A percentile compares a stretch with the other conserved stretches of the same genome.
phyloP scores from a whole-genome alignment of 2,888 invertebrate genomes.

The Priocnemis perturbator region DNA sequence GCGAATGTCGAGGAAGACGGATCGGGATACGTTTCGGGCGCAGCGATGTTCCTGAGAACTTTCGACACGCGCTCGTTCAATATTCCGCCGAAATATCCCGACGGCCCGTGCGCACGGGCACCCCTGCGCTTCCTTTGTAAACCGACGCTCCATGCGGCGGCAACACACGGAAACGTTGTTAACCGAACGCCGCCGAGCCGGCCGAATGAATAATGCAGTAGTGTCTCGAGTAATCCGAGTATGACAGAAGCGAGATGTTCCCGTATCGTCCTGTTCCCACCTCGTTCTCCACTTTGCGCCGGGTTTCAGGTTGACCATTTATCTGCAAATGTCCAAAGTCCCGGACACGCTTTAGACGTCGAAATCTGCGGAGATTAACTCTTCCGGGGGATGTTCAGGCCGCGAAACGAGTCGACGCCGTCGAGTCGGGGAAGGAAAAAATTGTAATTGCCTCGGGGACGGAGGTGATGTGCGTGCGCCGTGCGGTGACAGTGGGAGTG shows the following conservation, averaged over 20 bases:
- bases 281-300: constrained; percentile 22
- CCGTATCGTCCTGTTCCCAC: constrained; percentile 24
- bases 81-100: constrained; percentile 12
- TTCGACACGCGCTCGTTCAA: constrained; percentile 26
- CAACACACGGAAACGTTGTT: constrained; percentile 48
- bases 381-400: neutral
- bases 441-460: too few relatives aligned
- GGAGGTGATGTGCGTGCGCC: too few relatives aligned
- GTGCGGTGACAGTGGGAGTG: too few relatives aligned
- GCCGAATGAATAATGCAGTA: constrained; percentile 49
- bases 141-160: constrained; percentile 17
- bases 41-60: constrained; percentile 14
- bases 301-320: constrained; percentile 34
- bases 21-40: neutral
- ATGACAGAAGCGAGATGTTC: constrained; percentile 39
- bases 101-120: constrained; percentile 28
- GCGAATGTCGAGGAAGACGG: neutral
- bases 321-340: constrained; percentile 30
- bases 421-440: too few relatives aligned
- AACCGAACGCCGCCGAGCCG: constrained; percentile 41
- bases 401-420: neutral
- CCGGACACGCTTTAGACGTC: constrained; percentile 19
- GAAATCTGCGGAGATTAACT: constrained; percentile 14
- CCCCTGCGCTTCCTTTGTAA: neutral
- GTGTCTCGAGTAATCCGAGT: constrained; percentile 43